Percentiles rank a stretch among this genome's conserved stretches.
Conservation (phyloP, 2,113 vertebrate species). For the Tupaia tana region DNA sequence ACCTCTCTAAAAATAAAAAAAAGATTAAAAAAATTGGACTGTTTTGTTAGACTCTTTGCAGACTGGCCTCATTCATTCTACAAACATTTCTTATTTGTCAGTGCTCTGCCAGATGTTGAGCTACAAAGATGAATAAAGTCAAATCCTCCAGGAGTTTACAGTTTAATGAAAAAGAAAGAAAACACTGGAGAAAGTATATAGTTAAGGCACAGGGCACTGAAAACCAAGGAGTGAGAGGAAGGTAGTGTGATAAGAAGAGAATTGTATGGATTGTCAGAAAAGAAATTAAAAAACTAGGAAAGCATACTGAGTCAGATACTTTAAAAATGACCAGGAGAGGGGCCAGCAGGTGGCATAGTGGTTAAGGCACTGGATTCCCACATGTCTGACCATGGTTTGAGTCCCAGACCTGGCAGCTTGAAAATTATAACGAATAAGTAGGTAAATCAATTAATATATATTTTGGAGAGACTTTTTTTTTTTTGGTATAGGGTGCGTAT, state of each 20-base stretch:
- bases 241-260: neutral
- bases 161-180: constrained; percentile 36
- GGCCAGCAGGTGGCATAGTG: too few species aligned
- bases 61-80: neutral
- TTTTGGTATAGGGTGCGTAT: too few species aligned
- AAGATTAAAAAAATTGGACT: neutral
- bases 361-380: too few species aligned
- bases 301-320: constrained; percentile 29
- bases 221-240: neutral
- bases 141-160: constrained; percentile 8
- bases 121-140: constrained; percentile 16
- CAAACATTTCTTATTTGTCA: constrained; percentile 38
- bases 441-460: too few species aligned
- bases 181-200: neutral
- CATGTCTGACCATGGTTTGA: too few species aligned
- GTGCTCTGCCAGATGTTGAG: neutral
- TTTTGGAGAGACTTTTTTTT: too few species aligned
- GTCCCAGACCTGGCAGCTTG: too few species aligned
- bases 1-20: too few species aligned
- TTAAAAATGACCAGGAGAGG: constrained; percentile 12
- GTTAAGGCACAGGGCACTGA: neutral
- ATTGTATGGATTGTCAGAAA: constrained; percentile 21
- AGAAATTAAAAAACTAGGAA: neutral
- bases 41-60: constrained; percentile 18
- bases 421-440: too few species aligned